A percentile compares a stretch with the other conserved stretches of the same genome.
These are phyloP conservation scores for Drosophila basisetae DNA, from an alignment of 2,888 invertebrate genomes.

Conservation along the genomic window DNA sequence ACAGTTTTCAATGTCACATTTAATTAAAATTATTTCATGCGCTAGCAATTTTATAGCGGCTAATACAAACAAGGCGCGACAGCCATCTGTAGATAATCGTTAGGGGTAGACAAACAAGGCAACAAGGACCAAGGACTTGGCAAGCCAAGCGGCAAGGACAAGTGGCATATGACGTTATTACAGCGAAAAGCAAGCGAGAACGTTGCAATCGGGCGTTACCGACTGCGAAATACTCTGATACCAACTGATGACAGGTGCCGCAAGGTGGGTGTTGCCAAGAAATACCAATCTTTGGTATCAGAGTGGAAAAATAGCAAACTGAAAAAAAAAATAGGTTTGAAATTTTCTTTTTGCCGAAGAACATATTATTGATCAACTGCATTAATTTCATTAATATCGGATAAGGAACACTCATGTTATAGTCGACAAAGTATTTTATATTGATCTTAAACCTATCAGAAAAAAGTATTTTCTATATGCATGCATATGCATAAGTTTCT, in stretches of 20 bases:
- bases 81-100: constrained; percentile 37
- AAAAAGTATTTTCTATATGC: not conserved
- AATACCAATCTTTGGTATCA: too few relatives aligned
- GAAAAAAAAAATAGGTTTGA: too few relatives aligned
- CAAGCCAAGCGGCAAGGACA: constrained; percentile 38
- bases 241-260: too few relatives aligned
- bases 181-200: not conserved
- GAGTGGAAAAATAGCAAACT: too few relatives aligned
- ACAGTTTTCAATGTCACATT: constrained; percentile 14
- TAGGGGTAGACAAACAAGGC: constrained; percentile 9
- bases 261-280: too few relatives aligned
- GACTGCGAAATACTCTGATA: not conserved
- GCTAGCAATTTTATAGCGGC: constrained; percentile 6
- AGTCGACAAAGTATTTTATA: not conserved
- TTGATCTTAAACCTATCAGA: not conserved
- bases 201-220: not conserved
- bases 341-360: too few relatives aligned
- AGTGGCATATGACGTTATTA: constrained; percentile 50
- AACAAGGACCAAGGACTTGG: constrained; percentile 34
- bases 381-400: not conserved
- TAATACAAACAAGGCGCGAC: constrained; percentile 18
- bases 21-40: constrained; percentile 21
- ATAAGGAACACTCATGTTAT: not conserved
- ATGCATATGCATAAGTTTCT: not conserved
- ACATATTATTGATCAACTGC: not conserved